phyloP scores from a whole-genome alignment of 2,797 vertebrate species.

The Microhierax caerulescens region DNA sequence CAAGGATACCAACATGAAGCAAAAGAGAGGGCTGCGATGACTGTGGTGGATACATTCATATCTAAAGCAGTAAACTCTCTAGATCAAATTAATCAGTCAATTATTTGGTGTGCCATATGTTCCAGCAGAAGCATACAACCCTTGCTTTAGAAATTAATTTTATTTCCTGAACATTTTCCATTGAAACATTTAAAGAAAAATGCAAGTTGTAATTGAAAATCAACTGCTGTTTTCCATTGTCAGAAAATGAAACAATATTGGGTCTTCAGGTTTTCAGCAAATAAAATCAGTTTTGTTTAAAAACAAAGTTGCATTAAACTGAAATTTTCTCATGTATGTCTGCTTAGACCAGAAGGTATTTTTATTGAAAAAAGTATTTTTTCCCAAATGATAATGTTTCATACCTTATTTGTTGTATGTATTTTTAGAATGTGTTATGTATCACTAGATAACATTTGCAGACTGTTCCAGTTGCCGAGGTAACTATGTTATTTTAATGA shows the following conservation, averaged over 20 bases:
- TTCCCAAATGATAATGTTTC: not conserved
- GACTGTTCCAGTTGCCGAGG: slow-evolving; percentile 66
- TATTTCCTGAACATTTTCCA: not conserved
- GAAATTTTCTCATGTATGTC: not conserved
- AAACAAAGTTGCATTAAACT: not conserved
- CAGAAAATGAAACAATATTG: not conserved
- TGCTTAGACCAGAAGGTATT: not conserved
- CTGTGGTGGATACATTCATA: not conserved
- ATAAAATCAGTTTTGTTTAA: not conserved
- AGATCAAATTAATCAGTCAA: not conserved
- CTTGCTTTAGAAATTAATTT: not conserved
- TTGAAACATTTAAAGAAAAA: not conserved
- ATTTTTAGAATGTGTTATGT: slow-evolving; percentile 60
- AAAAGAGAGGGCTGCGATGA: not conserved
- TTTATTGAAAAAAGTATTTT: not conserved
- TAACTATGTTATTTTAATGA: slow-evolving; percentile 69
- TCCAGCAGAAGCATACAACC: not conserved
- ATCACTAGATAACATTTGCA: slow-evolving; percentile 45
- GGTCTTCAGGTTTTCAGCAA: not conserved
- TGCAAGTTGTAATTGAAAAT: not conserved
- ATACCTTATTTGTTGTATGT: slow-evolving; percentile 37
- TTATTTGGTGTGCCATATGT: not conserved
- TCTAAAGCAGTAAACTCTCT: not conserved
- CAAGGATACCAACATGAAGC: not conserved
- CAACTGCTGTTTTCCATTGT: not conserved